Percentiles rank a stretch among this genome's conserved stretches.
phyloP scores from a whole-genome alignment of 1,140 invertebrate genomes.

The Cydia amplana region DNA sequence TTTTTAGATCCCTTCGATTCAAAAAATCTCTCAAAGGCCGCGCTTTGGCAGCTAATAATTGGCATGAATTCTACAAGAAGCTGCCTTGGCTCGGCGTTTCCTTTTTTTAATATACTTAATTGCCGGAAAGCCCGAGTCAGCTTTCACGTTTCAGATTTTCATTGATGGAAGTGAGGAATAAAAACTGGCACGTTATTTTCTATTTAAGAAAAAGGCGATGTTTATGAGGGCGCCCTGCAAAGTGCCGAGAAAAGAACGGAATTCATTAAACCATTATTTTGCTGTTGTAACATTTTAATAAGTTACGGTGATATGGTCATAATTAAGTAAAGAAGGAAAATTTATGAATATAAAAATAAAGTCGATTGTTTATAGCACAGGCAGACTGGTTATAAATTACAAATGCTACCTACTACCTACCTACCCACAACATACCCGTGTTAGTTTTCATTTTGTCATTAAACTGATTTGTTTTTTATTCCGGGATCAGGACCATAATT shows the following conservation, averaged over 20 bases:
- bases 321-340: not conserved
- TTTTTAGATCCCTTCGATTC: not conserved
- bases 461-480: no score
- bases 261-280: not conserved
- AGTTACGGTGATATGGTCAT: not conserved
- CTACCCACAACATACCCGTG: no score
- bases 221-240: slow-evolving; percentile 1
- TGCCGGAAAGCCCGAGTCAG: slow-evolving; percentile 14
- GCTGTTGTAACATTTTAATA: not conserved
- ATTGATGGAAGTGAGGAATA: slow-evolving; percentile 16
- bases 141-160: slow-evolving; percentile 1
- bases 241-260: not conserved
- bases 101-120: slow-evolving; percentile 21
- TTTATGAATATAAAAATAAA: no score
- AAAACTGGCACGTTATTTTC: slow-evolving; percentile 10
- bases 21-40: not conserved
- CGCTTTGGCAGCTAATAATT: not conserved
- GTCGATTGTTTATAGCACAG: no score
- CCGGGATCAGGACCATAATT: no score
- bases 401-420: no score
- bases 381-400: no score
- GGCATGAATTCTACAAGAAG: not conserved
- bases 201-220: slow-evolving; percentile 4
- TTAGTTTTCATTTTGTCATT: no score
- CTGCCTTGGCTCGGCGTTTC: not conserved